phyloP scores from a whole-genome alignment of 37 sponge, comb jelly and placozoan species.

The Haliclona indistincta region DNA sequence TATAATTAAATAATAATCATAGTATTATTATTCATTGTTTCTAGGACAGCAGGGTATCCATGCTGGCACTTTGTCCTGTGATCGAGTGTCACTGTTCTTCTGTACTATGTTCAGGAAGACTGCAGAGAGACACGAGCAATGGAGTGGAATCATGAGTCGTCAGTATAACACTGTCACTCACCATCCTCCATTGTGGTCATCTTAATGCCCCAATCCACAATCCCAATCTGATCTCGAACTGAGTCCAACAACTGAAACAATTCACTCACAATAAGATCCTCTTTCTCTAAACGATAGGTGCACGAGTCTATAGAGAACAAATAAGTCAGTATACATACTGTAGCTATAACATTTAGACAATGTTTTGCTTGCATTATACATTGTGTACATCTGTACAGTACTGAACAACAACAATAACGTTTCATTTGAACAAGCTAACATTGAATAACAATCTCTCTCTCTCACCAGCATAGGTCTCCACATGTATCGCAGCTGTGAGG shows the following conservation, averaged over 20 bases:
- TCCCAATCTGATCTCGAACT: constrained; percentile 29
- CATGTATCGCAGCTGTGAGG: constrained; percentile 47
- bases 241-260: constrained; percentile 57
- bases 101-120: constrained; percentile 72
- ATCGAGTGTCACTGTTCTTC: constrained; percentile 22
- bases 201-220: constrained; percentile 84
- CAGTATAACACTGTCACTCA: not conserved
- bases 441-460: not conserved
- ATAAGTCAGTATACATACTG: too few species aligned
- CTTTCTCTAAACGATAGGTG: constrained; percentile 59
- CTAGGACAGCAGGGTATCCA: constrained; percentile 13
- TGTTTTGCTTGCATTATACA: not conserved
- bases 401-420: too few species aligned
- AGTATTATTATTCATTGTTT: too few species aligned
- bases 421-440: too few species aligned
- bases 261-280: constrained; percentile 69
- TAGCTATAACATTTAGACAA: not conserved
- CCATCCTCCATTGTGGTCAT: constrained; percentile 87
- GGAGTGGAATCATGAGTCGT: not conserved
- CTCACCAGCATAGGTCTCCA: constrained; percentile 73
- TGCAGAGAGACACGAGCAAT: constrained; percentile 11
- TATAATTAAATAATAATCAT: too few species aligned
- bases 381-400: not conserved
- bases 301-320: constrained; percentile 16
- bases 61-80: not conserved